phyloP scores from a whole-genome alignment of 2,797 vertebrate genomes.

The Adrianichthys oophorus region DNA sequence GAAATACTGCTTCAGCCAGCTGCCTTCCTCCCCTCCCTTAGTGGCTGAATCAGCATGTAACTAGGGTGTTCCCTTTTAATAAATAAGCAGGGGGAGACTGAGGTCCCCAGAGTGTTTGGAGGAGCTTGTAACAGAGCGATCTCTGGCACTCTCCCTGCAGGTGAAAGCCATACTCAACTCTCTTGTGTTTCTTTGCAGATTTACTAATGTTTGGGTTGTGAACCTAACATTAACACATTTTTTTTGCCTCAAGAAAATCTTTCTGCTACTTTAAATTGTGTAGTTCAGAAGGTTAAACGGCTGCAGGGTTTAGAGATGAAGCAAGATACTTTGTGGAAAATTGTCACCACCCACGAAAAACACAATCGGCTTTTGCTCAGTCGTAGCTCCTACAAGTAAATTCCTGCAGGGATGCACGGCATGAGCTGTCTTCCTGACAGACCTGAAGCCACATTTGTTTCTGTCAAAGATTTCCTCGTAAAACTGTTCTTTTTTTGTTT shows the following conservation, averaged over 20 bases:
- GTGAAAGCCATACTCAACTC: no score
- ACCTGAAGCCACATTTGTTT: background rate
- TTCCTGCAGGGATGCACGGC: background rate
- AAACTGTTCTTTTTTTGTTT: background rate
- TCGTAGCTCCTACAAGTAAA: background rate
- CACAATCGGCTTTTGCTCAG: background rate
- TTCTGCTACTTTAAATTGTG: background rate
- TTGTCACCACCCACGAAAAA: background rate
- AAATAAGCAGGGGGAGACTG: no score
- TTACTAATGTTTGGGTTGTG: no score
- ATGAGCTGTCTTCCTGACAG: background rate
- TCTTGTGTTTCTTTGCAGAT: no score
- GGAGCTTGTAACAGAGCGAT: no score
- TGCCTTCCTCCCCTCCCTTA: no score
- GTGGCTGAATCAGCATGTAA: no score
- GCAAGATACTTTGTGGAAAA: background rate
- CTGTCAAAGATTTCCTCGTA: background rate
- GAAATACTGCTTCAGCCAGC: no score
- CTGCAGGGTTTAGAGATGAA: background rate
- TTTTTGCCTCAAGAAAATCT: background rate
- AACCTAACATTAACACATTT: no score
- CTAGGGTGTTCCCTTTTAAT: no score
- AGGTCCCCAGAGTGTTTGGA: no score
- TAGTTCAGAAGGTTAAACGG: background rate
- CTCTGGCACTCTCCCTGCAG: no score